Evolutionary conservation across 2,888 invertebrate species (phyloP), one percentile per base, ranked within the genome.

Genomic region (Fragum sueziense): DNA sequence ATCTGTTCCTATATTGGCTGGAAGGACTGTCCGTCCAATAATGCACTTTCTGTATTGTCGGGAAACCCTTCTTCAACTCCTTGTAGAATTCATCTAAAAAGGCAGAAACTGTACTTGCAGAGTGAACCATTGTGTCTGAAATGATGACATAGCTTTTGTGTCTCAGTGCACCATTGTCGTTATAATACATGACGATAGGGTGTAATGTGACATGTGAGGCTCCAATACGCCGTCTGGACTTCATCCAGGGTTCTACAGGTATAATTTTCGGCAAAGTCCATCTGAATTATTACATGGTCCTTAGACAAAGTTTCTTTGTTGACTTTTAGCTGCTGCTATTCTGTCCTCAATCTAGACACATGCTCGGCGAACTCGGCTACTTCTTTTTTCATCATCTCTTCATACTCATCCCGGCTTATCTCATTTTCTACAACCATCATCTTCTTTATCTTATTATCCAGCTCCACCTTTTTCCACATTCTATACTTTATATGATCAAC

Each of bases 191-290:
- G 2, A 75, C 70, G 14, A 70, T 27, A 22, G 75, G 75, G 41
- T 75, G 67, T 20, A 67, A 27, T 9, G 41, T 41, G 1, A 67
- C 67, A 67, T 67, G 72, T 51, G 1, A 47, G 70, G 37, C 62
- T 75, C 79, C 79, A 82, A 67, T 82, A 77, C 2, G 80, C 80
- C n/a, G 52, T 70, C 34, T 85, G 86, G 6, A 87, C 71, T 41
- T 86, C 83, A 33, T 84, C 76, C 14, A 71, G 27, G 14, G 78
- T 41, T 20, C 73, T 37, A 57, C 85, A 87, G 0, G 74, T 69
- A 61, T 73, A 86, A 47, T 86, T 86, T 33, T 86, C 85, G 2
- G 84, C 74, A 69, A 85, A 85, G 34, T 86, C 85, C 82, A 86
- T 85, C 25, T 85, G 76, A 7, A 84, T 31, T 22, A 85, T 68